Base-by-base conservation (phyloP, 2,113 vertebrate genomes). In the Alaudala cheleensis region DNA sequence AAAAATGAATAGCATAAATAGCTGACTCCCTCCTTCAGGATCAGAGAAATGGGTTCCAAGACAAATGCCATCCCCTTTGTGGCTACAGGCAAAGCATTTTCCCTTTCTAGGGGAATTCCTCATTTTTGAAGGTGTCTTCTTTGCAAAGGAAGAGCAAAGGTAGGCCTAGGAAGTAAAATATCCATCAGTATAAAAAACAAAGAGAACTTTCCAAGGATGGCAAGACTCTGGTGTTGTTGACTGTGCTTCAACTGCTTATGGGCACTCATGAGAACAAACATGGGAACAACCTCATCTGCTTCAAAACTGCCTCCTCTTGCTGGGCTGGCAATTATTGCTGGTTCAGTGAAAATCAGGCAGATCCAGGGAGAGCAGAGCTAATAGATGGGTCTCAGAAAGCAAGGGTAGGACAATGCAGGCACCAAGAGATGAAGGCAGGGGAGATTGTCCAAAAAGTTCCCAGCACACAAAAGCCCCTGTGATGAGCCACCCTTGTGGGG, bases 321-420 rank as follows among this genome's bases (percentile, higher is more conserved):
- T 23, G 10, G 33, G 20, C 74, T 71, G 61, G 29, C 65, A n/a
- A 7, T 39, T 40, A 24, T 0, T 58, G 42, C 17, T 25, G 4
- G 5, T 47, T 54, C 33, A 45, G 25, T 21, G 29, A 16, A 33
- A 69, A 9, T 1, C 0, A 65, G 33, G 58, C 51, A 0, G 14
- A 42, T n/a, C 20, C 24, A 45, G 34, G 23, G 81, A 37, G 22
- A 61, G 76, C 49, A 86, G 67, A 85, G 45, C 31, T 39, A 1
- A 33, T 0, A 28, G 62, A 18, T 18, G 12, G 42, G 24, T 42
- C 39, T 61, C 25, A 45, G 58, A 82, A 47, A 2, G 6, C 14
- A 45, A 58, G 58, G 23, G 45, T 12, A 33, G 45, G 29, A 34
- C 64, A 26, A 6, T 3, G 60, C 8, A n/a, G 67, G 39, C 39